Conservation (phyloP, 2,888 invertebrate species). For the Alloplasta piceator region DNA sequence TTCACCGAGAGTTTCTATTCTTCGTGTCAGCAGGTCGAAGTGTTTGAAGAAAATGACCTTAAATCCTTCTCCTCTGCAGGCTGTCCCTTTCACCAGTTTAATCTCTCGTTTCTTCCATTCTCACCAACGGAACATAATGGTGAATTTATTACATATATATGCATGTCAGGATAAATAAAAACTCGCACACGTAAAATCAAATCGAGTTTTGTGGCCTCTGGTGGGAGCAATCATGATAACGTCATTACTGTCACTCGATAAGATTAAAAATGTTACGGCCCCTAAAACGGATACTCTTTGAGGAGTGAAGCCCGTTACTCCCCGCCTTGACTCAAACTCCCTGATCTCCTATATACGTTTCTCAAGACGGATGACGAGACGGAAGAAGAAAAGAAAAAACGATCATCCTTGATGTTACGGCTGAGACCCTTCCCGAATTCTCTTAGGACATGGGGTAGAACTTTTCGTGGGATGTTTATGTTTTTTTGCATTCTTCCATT, state of each 20-base stretch:
- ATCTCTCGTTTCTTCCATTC: slow-evolving; percentile 32
- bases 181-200: neutral
- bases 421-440: slow-evolving; percentile 4
- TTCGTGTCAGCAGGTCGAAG: slow-evolving; percentile 17
- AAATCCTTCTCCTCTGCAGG: slow-evolving; percentile 20
- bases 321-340: neutral
- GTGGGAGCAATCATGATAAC: slow-evolving; percentile 61
- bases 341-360: neutral
- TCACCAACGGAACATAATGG: slow-evolving; percentile 44
- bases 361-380: slow-evolving; percentile 23
- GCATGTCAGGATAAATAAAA: neutral
- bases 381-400: slow-evolving; percentile 28
- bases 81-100: slow-evolving; percentile 7
- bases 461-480: neutral
- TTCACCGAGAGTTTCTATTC: slow-evolving; percentile 7
- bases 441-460: slow-evolving; percentile 11
- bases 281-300: slow-evolving; percentile 59
- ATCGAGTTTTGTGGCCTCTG: slow-evolving; percentile 18
- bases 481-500: slow-evolving; percentile 14
- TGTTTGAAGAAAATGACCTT: slow-evolving; percentile 63
- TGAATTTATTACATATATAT: slow-evolving; percentile 5
- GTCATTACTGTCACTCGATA: slow-evolving; percentile 58
- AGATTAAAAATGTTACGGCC: slow-evolving; percentile 69
- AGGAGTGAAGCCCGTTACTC: neutral
- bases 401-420: neutral